These are phyloP conservation scores for Neoarius graeffei DNA, from an alignment of 2,113 vertebrate species.

Conservation along the genomic window DNA sequence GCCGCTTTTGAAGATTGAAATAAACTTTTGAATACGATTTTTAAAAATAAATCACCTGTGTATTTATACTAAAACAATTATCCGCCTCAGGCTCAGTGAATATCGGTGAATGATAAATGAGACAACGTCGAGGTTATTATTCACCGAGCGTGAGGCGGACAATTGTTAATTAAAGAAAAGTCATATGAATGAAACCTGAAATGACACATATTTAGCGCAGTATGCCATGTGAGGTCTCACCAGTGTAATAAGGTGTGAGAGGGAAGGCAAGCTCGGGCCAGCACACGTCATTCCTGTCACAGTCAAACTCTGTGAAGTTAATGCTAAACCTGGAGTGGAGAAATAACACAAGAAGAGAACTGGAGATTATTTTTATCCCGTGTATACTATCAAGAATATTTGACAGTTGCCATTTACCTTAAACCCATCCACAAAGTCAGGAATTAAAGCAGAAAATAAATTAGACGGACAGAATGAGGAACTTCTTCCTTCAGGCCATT, in stretches of 20 bases:
- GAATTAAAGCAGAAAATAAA: neutral
- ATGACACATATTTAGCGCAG: neutral
- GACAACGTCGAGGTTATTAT: too few species aligned
- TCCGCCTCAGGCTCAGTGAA: too few species aligned
- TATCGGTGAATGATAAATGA: too few species aligned
- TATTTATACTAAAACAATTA: too few species aligned
- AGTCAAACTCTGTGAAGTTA: slow-evolving; percentile 94
- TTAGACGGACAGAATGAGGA: neutral
- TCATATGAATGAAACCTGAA: neutral
- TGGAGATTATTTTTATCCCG: neutral
- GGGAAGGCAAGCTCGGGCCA: slow-evolving; percentile 92
- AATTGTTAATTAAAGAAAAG: too few species aligned
- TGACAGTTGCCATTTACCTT: neutral
- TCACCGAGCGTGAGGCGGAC: too few species aligned
- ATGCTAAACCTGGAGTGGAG: slow-evolving; percentile 79
- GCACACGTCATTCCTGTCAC: slow-evolving; percentile 87
- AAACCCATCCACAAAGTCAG: neutral
- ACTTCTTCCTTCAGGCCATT: too few species aligned
- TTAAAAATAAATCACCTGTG: too few species aligned
- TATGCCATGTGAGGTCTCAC: slow-evolving; percentile 62
- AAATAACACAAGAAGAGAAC: neutral
- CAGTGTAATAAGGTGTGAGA: slow-evolving; percentile 84
- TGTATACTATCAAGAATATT: neutral
- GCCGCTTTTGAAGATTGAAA: too few species aligned
- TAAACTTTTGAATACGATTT: too few species aligned